Evolutionary conservation across 2,888 invertebrate species (phyloP).

Genomic region (Rhagium mordax): DNA sequence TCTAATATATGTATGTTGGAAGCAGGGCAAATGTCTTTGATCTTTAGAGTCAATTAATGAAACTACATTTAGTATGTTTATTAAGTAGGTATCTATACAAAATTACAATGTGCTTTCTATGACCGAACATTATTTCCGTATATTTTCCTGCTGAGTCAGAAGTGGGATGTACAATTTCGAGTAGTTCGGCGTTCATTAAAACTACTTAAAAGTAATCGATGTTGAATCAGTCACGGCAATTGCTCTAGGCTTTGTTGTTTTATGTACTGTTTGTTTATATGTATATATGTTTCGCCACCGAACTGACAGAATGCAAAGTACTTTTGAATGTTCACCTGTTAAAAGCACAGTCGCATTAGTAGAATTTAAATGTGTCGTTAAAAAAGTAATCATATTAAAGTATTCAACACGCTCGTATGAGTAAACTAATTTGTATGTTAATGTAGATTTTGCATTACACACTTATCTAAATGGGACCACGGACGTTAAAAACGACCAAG

Average conservation of each 20-base stretch:
- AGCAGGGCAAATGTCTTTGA: too few relatives aligned
- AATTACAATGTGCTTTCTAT: too few relatives aligned
- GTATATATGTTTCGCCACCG: not conserved
- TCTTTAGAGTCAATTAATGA: too few relatives aligned
- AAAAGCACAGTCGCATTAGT: conserved; percentile 23
- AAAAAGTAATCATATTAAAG: conserved; percentile 22
- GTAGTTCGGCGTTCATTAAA: not conserved
- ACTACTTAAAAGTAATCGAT: not conserved
- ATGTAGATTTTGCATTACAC: conserved; percentile 24
- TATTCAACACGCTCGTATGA: conserved; percentile 13
- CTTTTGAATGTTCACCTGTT: conserved; percentile 16
- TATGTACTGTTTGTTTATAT: not conserved
- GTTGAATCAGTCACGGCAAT: not conserved
- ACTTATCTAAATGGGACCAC: conserved; percentile 20
- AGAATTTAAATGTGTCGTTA: conserved; percentile 28
- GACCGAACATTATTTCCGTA: too few relatives aligned
- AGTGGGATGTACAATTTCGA: not conserved
- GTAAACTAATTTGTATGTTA: conserved; percentile 28
- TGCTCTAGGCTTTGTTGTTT: not conserved
- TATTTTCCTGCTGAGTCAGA: too few relatives aligned
- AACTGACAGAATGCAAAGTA: not conserved
- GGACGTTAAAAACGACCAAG: conserved; percentile 6
- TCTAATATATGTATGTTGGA: too few relatives aligned
- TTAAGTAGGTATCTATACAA: too few relatives aligned
- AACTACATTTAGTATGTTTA: too few relatives aligned